A percentile compares a stretch with the other conserved stretches of the same genome.
These are phyloP conservation scores for Motacilla tschutschensis DNA, from an alignment of 2,113 vertebrate species.

Conservation along the genomic window DNA sequence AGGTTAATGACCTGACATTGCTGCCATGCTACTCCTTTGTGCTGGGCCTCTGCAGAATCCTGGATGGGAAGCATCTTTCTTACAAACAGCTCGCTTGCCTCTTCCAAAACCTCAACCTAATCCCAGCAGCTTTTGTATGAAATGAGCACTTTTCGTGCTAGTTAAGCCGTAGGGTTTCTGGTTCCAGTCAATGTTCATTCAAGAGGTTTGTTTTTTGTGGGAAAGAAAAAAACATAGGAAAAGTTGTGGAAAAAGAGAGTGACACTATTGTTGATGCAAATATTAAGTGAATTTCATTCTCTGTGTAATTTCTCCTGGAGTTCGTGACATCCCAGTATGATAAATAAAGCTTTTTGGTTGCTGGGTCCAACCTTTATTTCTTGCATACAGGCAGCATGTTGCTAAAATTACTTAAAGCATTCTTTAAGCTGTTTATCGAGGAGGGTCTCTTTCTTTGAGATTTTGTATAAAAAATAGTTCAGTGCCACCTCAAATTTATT, in stretches of 20 bases:
- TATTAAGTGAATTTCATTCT: neutral
- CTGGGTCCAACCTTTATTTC: neutral
- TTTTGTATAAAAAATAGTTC: neutral
- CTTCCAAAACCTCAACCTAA: neutral
- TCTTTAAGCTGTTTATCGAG: neutral
- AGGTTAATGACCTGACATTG: constrained; percentile 39
- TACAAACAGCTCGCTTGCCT: neutral
- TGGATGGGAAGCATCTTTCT: neutral
- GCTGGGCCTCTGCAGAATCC: neutral
- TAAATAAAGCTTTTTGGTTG: neutral
- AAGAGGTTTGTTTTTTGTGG: neutral
- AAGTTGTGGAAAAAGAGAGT: neutral
- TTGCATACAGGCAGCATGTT: accelerated
- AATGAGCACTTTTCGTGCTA: neutral
- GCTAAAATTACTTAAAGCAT: neutral
- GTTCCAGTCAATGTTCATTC: neutral
- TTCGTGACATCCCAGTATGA: neutral
- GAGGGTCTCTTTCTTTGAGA: neutral
- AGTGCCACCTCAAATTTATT: neutral
- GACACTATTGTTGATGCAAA: neutral
- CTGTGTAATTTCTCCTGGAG: neutral
- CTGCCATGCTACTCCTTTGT: neutral
- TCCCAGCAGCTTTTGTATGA: neutral
- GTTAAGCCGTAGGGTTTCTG: neutral
- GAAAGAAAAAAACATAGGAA: neutral